A percentile compares a stretch with the other conserved stretches of the same genome.
Evolutionary conservation across 2,888 invertebrate species (phyloP).

Genomic region (Epistrophella euchroma): DNA sequence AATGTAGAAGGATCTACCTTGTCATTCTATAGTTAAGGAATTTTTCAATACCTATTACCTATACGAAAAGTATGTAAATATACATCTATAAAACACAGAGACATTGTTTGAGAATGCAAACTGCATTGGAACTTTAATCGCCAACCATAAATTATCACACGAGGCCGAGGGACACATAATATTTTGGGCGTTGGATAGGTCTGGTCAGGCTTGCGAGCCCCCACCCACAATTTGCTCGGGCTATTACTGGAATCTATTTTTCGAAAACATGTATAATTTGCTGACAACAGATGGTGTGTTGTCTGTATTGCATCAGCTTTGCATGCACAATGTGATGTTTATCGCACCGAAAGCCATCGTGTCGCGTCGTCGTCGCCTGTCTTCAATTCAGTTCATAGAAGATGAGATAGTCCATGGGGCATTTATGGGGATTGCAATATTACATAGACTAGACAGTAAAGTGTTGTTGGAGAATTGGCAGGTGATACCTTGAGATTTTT

Average conservation of each 20-base stretch:
- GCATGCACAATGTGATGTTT: slow-evolving; percentile 47
- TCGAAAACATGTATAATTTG: slow-evolving; percentile 56
- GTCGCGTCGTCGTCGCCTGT: slow-evolving; percentile 10
- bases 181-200: neutral
- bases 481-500: slow-evolving; percentile 35
- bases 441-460: neutral
- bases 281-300: slow-evolving; percentile 56
- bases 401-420: neutral
- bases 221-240: neutral
- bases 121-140: slow-evolving; percentile 45
- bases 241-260: slow-evolving; percentile 51
- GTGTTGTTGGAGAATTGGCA: slow-evolving; percentile 17
- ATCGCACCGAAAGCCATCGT: slow-evolving; percentile 21
- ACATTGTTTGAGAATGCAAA: slow-evolving; percentile 17
- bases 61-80: slow-evolving; percentile 18
- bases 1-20: neutral
- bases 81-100: slow-evolving; percentile 4
- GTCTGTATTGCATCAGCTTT: slow-evolving; percentile 48
- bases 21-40: neutral
- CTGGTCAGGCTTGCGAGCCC: neutral
- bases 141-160: slow-evolving; percentile 39
- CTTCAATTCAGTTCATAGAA: slow-evolving; percentile 4
- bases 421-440: slow-evolving; percentile 33
- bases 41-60: neutral
- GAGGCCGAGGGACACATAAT: neutral